These are phyloP conservation scores for Alethe diademata DNA, from an alignment of 2,113 vertebrate species.

Conservation along the genomic window DNA sequence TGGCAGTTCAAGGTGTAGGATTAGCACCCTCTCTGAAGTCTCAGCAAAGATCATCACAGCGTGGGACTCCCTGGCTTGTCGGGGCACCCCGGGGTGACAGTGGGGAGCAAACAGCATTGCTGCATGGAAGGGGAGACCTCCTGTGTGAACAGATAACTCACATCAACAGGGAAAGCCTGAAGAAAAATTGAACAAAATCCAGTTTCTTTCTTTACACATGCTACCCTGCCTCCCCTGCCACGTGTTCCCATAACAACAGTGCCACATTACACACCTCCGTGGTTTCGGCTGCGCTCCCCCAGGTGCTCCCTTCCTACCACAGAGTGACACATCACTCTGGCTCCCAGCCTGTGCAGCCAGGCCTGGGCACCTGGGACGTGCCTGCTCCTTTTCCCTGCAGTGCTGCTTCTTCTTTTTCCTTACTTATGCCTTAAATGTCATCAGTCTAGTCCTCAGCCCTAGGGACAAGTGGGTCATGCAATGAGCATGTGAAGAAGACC, in stretches of 20 bases:
- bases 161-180: neutral
- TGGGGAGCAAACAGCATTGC: neutral
- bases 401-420: neutral
- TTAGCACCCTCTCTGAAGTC: neutral
- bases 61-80: neutral
- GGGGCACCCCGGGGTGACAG: rapidly evolving
- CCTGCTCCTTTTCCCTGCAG: neutral
- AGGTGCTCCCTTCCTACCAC: rapidly evolving
- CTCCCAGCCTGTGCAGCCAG: neutral
- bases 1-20: neutral
- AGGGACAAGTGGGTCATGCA: neutral
- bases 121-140: neutral
- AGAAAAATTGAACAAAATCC: neutral
- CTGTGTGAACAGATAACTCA: rapidly evolving
- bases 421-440: neutral
- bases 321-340: rapidly evolving
- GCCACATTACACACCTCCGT: rapidly evolving
- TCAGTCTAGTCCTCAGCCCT: neutral
- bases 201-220: neutral
- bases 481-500: neutral
- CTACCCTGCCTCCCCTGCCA: neutral
- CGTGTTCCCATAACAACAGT: neutral
- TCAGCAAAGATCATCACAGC: neutral
- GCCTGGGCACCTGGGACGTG: neutral
- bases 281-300: neutral